Conservation (phyloP, 2,797 vertebrate species). For the Sylvilagus floridanus region DNA sequence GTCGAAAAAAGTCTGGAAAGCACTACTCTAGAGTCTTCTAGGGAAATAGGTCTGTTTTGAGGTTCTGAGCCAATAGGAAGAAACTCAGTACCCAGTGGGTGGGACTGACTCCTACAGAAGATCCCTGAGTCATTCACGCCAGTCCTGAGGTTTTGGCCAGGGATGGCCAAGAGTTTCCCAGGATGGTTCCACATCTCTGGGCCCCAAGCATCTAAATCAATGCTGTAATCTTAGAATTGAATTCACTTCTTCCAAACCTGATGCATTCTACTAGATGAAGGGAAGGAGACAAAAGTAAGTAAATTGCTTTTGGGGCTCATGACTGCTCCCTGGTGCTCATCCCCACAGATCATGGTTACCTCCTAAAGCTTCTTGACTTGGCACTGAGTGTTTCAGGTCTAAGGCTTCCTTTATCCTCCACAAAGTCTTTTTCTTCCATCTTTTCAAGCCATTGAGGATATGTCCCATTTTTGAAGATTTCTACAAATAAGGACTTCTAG, state of each 20-base stretch:
- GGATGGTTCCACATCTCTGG: neutral
- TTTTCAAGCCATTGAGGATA: neutral
- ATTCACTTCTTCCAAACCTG: accelerated
- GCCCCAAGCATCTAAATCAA: neutral
- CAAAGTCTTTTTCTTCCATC: neutral
- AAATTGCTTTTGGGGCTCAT: neutral
- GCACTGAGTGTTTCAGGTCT: too few relatives aligned
- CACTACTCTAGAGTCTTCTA: neutral
- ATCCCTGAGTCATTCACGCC: neutral
- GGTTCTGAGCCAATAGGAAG: neutral
- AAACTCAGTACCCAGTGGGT: neutral
- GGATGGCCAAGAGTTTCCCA: neutral
- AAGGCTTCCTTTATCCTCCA: neutral
- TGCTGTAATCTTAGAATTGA: neutral
- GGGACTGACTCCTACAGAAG: neutral
- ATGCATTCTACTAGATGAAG: too few relatives aligned
- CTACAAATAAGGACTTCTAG: neutral
- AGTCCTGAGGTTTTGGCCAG: too few relatives aligned
- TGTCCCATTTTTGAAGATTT: neutral
- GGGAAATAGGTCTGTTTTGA: neutral
- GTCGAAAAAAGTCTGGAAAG: neutral
- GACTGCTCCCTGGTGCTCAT: accelerated
- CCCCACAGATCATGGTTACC: neutral
- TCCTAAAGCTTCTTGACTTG: neutral
- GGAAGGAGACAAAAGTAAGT: neutral